Base-by-base conservation (phyloP, 2,888 invertebrate species). In the Platerodrilus igneus region DNA sequence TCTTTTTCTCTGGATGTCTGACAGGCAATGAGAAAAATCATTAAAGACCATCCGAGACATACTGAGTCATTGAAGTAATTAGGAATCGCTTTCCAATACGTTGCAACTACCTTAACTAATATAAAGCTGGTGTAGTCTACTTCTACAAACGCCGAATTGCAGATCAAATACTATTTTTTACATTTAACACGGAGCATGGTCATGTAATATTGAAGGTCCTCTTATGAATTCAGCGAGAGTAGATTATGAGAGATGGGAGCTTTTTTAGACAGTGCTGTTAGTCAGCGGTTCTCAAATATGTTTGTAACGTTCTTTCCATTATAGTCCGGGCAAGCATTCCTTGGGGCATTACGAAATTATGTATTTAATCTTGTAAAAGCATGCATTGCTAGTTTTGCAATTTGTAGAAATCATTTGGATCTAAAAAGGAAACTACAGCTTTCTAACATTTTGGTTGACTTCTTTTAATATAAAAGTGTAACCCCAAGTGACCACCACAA, bases 121-220 rank as follows among this genome's bases (percentile, higher is more conserved):
- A n/a, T n/a, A n/a, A n/a, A n/a, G n/a, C n/a, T n/a, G n/a, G n/a
- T n/a, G n/a, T n/a, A n/a, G n/a, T n/a, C n/a, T n/a, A n/a, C n/a
- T n/a, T n/a, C n/a, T n/a, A n/a, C n/a, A n/a, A n/a, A n/a, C n/a
- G n/a, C n/a, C n/a, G n/a, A n/a, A n/a, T n/a, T n/a, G n/a, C n/a
- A n/a, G n/a, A n/a, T n/a, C n/a, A n/a, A n/a, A n/a, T n/a, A n/a
- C n/a, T n/a, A 28, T 28, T 28, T 28, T 28, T 28, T 17, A 28
- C 25, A 11, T 11, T 14, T 25, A 11, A 15, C 16, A 9, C 15
- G 28, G 14, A 14, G 9, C 9, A 14, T 21, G 21, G 27, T 60
- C 56, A 61, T 62, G 52, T 56, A 62, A 61, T 62, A 62, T 62
- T 62, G 57, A 62, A 58, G 50, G 48, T 45, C 39, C 51, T 47